Evolutionary conservation across 2,113 vertebrate genomes (phyloP).

Genomic region (Gadus macrocephalus): DNA sequence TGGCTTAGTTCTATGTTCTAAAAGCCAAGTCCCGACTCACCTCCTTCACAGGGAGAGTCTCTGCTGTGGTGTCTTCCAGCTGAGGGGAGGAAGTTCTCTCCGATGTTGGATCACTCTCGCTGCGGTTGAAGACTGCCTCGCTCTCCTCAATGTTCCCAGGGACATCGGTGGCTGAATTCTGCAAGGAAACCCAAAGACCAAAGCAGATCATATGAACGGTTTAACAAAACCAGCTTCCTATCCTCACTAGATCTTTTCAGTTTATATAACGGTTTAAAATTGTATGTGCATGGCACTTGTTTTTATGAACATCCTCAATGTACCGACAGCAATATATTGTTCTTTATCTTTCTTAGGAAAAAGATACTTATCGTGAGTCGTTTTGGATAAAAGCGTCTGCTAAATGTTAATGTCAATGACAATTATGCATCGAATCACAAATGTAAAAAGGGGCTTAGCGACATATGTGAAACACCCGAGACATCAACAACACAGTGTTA

Average conservation of each 20-base stretch:
- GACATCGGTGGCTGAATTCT: background rate
- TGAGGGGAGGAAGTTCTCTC: background rate
- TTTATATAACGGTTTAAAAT: too few relatives aligned
- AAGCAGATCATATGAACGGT: background rate
- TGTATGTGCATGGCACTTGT: too few relatives aligned
- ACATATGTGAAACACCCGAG: too few relatives aligned
- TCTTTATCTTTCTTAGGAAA: too few relatives aligned
- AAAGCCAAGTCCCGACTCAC: background rate
- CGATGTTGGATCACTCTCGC: background rate
- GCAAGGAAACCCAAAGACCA: background rate
- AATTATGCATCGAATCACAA: background rate
- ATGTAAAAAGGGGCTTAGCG: background rate
- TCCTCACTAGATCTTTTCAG: too few relatives aligned
- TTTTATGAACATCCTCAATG: too few relatives aligned
- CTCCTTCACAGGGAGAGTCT: background rate
- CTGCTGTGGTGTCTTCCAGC: slow-evolving; percentile 1
- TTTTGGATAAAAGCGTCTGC: too few relatives aligned
- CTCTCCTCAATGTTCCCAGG: background rate
- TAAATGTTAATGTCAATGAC: too few relatives aligned
- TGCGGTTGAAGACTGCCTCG: background rate
- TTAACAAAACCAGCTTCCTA: too few relatives aligned
- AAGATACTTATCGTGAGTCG: too few relatives aligned
- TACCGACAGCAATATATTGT: too few relatives aligned
- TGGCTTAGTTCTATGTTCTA: background rate
- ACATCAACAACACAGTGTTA: background rate